Conservation (phyloP, 2,113 vertebrate genomes). For the Madoqua kirkii region DNA sequence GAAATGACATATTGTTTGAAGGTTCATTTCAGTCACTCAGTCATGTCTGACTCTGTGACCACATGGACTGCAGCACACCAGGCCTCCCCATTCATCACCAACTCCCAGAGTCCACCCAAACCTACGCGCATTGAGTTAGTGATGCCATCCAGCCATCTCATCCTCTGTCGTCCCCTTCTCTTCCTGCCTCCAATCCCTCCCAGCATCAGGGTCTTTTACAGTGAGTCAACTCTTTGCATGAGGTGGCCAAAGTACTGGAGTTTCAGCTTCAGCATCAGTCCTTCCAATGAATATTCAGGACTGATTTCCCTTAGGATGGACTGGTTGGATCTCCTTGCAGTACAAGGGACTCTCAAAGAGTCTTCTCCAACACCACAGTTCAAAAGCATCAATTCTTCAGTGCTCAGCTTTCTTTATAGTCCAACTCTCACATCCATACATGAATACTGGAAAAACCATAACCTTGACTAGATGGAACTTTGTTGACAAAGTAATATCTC, state of each 20-base stretch:
- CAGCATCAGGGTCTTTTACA: not conserved
- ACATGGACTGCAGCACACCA: not conserved
- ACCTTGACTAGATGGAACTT: not conserved
- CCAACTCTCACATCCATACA: not conserved
- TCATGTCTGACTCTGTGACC: not conserved
- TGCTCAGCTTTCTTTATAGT: not conserved
- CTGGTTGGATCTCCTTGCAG: not conserved
- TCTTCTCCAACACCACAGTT: not conserved
- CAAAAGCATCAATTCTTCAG: not conserved
- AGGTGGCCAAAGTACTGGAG: not conserved
- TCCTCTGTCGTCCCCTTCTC: not conserved
- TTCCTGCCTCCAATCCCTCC: not conserved
- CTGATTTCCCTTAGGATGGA: not conserved
- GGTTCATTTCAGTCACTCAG: not conserved
- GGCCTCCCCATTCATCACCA: not conserved
- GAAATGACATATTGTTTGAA: not conserved
- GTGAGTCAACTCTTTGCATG: not conserved
- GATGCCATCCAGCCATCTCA: not conserved
- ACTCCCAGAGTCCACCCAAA: not conserved
- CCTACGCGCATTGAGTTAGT: not conserved
- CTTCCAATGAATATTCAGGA: not conserved
- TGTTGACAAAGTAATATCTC: not conserved
- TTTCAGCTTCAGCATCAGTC: not conserved
- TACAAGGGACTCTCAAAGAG: not conserved
- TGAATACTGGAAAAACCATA: not conserved